A percentile compares a stretch with the other conserved stretches of the same genome.
Evolutionary conservation across 2,113 vertebrate species (phyloP).

Genomic region (Paedocypris sp.): DNA sequence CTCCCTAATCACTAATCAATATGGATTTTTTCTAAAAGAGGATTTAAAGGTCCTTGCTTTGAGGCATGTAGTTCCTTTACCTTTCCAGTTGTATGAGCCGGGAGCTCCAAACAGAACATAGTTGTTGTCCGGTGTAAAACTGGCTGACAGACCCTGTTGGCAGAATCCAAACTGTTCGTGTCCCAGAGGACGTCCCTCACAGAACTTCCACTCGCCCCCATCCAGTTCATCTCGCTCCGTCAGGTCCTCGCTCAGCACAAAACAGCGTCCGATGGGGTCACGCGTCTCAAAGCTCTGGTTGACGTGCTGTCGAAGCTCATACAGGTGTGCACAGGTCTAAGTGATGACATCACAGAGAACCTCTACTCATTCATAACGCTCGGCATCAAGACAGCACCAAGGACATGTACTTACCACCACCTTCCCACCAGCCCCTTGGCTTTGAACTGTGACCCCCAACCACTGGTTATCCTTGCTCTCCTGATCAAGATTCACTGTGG

Average conservation of each 20-base stretch:
- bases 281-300: constrained; percentile 75
- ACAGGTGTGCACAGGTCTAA: constrained; percentile 86
- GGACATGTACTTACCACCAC: constrained; percentile 72
- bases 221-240: constrained; percentile 72
- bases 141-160: constrained; percentile 84
- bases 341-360: background rate
- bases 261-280: constrained; percentile 85
- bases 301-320: constrained; percentile 79
- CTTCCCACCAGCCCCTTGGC: constrained; percentile 87
- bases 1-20: too few relatives aligned
- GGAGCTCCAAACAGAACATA: constrained; percentile 87
- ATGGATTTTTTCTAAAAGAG: too few relatives aligned
- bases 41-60: too few relatives aligned
- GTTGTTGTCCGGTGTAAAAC: constrained; percentile 82
- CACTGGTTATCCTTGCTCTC: constrained; percentile 96
- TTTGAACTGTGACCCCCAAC: constrained; percentile 85
- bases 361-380: too few relatives aligned
- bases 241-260: constrained; percentile 84
- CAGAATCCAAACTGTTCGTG: constrained; percentile 92
- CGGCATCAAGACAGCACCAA: background rate
- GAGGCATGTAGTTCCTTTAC: constrained; percentile 44
- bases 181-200: constrained; percentile 78
- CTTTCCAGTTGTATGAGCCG: constrained; percentile 96
- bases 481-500: constrained; percentile 56
- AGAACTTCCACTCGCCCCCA: constrained; percentile 93